Percentiles rank a stretch among this genome's conserved stretches.
Evolutionary conservation across 2,113 vertebrate species (phyloP).

Genomic region (Panthera uncia): DNA sequence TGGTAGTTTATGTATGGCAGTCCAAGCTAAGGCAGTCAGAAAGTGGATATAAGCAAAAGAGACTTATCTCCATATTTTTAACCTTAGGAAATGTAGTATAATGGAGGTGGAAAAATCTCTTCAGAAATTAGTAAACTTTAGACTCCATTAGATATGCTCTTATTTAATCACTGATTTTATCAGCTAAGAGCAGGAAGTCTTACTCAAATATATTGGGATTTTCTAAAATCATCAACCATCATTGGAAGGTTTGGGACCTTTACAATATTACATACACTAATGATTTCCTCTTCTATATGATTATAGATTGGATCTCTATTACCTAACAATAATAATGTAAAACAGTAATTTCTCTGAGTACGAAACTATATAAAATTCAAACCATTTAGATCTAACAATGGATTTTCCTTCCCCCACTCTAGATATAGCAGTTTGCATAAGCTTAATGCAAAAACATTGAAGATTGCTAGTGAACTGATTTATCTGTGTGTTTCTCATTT

Average conservation of each 20-base stretch:
- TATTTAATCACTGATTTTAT: background rate
- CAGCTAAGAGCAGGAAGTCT: background rate
- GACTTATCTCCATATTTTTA: background rate
- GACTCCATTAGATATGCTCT: background rate
- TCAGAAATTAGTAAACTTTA: conserved; percentile 4
- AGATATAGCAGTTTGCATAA: background rate
- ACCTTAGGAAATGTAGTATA: background rate
- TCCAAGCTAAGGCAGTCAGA: background rate
- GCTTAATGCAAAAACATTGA: background rate
- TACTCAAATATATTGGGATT: background rate
- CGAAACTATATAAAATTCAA: conserved; percentile 2
- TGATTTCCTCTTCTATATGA: background rate
- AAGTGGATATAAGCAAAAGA: background rate
- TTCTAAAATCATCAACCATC: background rate
- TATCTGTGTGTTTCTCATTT: background rate
- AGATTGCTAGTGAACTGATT: background rate
- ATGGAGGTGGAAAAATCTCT: background rate
- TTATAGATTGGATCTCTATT: background rate
- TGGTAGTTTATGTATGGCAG: background rate
- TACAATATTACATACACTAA: background rate
- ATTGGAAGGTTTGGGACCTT: background rate
- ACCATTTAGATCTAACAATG: background rate
- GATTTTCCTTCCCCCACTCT: background rate
- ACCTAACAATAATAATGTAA: background rate
- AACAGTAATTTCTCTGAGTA: background rate